Percentiles rank a stretch among this genome's conserved stretches.
Conservation (phyloP, 2,113 vertebrate genomes). For the Echinops telfairi region DNA sequence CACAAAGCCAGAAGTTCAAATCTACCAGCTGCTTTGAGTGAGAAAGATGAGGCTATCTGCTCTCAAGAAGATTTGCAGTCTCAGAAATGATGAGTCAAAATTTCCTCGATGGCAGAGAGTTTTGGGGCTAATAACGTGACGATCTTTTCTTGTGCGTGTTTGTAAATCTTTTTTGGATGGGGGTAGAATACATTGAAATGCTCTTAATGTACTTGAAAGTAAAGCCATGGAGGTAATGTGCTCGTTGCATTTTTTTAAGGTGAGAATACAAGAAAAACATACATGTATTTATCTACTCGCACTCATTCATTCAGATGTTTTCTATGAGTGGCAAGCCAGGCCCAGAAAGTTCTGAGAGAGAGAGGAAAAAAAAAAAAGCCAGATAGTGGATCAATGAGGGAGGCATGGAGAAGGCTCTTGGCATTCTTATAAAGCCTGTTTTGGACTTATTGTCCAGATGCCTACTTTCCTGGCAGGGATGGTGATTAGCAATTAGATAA, state of each 20-base stretch:
- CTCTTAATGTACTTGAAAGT: constrained; percentile 14
- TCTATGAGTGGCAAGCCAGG: not conserved
- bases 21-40: too few species aligned
- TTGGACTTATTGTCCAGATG: constrained; percentile 23
- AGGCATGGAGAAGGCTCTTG: not conserved
- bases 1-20: too few species aligned
- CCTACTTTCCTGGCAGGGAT: not conserved
- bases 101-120: too few species aligned
- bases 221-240: not conserved
- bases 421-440: not conserved
- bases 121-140: not conserved
- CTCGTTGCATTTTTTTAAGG: not conserved
- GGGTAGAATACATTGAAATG: not conserved
- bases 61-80: too few species aligned
- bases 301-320: not conserved
- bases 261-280: not conserved
- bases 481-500: not conserved
- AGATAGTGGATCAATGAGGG: not conserved
- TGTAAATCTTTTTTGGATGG: not conserved
- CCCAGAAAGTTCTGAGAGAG: not conserved
- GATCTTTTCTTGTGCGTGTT: not conserved
- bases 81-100: too few species aligned
- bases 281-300: not conserved
- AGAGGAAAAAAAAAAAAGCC: not conserved
- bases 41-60: too few species aligned